Evolutionary conservation across 2,113 vertebrate species (phyloP).

Genomic region (Callocephalon fimbriatum): DNA sequence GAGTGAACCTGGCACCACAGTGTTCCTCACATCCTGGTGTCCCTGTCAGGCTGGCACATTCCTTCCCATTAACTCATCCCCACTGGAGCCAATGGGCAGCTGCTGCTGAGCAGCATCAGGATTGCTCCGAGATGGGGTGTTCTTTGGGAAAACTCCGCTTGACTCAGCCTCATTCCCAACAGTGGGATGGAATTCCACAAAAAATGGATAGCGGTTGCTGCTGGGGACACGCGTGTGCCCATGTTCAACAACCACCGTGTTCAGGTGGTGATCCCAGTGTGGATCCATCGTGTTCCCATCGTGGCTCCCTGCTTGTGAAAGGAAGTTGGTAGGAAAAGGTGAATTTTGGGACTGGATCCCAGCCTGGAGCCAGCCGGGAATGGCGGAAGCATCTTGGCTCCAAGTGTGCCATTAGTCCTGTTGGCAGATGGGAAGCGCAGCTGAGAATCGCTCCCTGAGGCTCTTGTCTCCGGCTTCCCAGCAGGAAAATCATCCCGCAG

Average conservation of each 20-base stretch:
- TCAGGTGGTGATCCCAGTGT: background rate
- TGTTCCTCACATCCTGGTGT: accelerated
- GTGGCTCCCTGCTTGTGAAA: background rate
- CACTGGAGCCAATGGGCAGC: background rate
- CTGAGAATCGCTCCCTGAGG: background rate
- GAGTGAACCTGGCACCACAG: background rate
- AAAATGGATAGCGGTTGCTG: accelerated
- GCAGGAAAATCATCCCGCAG: background rate
- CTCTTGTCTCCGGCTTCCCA: background rate
- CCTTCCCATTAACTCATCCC: background rate
- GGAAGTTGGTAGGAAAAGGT: background rate
- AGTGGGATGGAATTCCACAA: background rate
- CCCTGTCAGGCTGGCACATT: background rate
- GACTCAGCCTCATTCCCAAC: accelerated
- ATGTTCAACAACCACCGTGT: accelerated
- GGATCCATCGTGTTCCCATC: background rate
- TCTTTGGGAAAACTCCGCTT: background rate
- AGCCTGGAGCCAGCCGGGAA: background rate
- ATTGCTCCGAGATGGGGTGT: background rate
- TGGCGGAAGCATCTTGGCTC: background rate
- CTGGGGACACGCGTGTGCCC: background rate
- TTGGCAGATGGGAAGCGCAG: background rate
- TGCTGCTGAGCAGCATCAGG: background rate
- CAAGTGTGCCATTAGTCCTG: background rate
- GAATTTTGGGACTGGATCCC: background rate